Conservation (phyloP, 2,113 vertebrate species). For the Hemiscyllium ocellatum region DNA sequence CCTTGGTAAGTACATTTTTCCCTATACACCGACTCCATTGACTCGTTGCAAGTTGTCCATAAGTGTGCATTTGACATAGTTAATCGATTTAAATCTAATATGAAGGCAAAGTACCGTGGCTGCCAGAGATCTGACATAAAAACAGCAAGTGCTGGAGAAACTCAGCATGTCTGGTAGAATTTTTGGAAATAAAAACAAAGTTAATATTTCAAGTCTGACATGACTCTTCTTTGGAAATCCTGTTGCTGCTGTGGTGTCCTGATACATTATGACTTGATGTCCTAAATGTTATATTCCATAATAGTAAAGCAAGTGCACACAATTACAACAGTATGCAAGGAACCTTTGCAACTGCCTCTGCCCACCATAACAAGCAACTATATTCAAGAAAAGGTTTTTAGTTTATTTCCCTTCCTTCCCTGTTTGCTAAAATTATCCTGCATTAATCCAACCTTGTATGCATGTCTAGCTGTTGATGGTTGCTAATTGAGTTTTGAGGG, state of each 20-base stretch:
- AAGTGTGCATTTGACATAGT: not conserved
- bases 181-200: no score
- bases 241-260: not conserved
- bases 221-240: not conserved
- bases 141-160: no score
- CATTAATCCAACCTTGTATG: not conserved
- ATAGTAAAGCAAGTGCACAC: not conserved
- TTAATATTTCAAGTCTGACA: no score
- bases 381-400: not conserved
- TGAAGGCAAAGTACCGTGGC: no score
- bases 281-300: not conserved
- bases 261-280: not conserved
- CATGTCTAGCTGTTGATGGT: not conserved
- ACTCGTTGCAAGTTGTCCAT: not conserved
- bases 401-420: not conserved
- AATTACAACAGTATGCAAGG: not conserved
- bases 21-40: not conserved
- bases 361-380: not conserved
- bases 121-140: no score
- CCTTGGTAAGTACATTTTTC: constrained; percentile 58
- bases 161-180: no score
- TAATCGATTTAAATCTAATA: not conserved
- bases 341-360: not conserved
- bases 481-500: not conserved
- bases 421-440: not conserved